Evolutionary conservation across 2,113 vertebrate genomes (phyloP), one percentile per base, ranked within the genome.

Genomic region (Phodopus roborovskii): DNA sequence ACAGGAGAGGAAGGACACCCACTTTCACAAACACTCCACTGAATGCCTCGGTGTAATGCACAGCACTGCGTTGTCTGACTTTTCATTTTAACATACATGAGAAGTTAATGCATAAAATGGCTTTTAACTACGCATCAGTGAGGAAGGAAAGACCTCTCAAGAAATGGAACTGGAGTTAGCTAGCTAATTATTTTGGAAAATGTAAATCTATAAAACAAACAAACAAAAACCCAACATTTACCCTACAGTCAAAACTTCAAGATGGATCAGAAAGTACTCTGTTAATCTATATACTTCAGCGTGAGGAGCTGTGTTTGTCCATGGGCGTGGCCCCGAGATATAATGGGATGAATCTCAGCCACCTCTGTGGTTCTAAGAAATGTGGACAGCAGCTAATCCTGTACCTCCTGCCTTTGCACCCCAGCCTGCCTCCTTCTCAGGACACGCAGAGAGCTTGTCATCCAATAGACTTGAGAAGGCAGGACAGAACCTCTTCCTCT

Each of bases 1-100:
- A 85, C 60, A 81, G 88, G 50, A 91, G 68, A 91, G 74, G 84
- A 95, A 96, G 96, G 96, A 78, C 84, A 22, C 36, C 33, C 90
- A 88, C 71, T 79, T 74, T 50, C 79, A 62, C 77, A 13, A 90
- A 93, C 12, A 28, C 64, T 74, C 83, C 90, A 93, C 89, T n/a
- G 74, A 45, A 66, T 20, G 1, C 88, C 93, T 73, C 62, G 0
- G 62, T 87, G 53, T 45, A 50, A 88, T 39, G 73, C 56, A n/a
- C 10, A 0, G 28, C n/a, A 48, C 53, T 73, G 83, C n/a, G 3
- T 66, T 1, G 19, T 66, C 81, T 70, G 45, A 66, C 15, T 39
- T 89, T 75, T 95, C 77, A 79, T 94, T 92, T 93, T 78, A 93
- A 89, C 92, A 36, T 62, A n/a, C 58, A 2, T 12, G 22, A 68